Conservation (phyloP, 2,797 vertebrate species). For the Rallus crepitans region DNA sequence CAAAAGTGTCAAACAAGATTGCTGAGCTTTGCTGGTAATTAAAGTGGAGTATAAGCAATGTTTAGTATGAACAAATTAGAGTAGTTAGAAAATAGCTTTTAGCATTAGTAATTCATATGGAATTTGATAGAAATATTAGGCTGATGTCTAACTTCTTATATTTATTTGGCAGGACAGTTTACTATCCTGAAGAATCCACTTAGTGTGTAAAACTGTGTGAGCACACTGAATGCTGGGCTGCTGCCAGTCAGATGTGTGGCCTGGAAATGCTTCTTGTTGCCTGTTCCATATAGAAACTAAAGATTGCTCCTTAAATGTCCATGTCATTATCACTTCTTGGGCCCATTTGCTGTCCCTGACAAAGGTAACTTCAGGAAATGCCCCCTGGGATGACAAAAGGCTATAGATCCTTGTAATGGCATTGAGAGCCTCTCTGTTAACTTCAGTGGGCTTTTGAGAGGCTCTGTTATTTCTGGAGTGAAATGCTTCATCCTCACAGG, state of each 20-base stretch:
- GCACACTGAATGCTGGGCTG: neutral
- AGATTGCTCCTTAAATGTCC: neutral
- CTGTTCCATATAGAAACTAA: neutral
- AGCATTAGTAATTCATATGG: neutral
- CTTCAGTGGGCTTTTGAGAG: neutral
- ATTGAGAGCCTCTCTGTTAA: neutral
- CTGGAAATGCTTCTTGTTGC: neutral
- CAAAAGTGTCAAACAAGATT: neutral
- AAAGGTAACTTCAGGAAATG: neutral
- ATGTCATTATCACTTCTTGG: neutral
- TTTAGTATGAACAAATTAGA: neutral
- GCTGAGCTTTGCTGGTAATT: neutral
- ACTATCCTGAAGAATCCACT: neutral
- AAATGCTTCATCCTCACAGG: neutral
- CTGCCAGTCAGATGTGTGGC: neutral
- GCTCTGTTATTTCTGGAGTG: neutral
- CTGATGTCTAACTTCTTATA: neutral
- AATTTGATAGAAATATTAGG: neutral
- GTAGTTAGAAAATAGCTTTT: neutral
- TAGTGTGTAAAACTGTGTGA: neutral
- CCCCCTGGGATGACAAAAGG: neutral
- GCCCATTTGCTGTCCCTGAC: too few species aligned
- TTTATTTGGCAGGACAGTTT: neutral
- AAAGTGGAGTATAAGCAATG: neutral
- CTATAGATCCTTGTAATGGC: neutral